These are phyloP conservation scores for Cryptocephalus primarius DNA, from an alignment of 2,888 invertebrate genomes.

Conservation along the genomic window DNA sequence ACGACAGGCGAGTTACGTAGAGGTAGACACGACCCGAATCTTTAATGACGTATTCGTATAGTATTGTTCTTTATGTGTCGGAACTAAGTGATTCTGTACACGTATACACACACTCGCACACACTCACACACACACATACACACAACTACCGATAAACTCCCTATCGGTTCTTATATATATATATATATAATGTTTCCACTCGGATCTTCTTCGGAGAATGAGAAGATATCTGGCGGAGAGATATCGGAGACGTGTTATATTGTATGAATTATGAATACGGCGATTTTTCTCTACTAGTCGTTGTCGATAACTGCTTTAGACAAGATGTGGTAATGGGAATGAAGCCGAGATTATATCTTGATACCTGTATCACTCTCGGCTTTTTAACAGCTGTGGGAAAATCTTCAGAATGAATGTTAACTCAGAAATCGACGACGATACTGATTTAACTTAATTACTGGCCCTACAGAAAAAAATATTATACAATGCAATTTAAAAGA, in stretches of 20 bases:
- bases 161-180: conserved; percentile 18
- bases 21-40: conserved; percentile 28
- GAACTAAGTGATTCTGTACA: conserved; percentile 31
- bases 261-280: conserved; percentile 21
- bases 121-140: conserved; percentile 8
- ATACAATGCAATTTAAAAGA: too few relatives aligned
- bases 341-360: not conserved
- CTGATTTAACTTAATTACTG: too few relatives aligned
- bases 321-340: conserved; percentile 4
- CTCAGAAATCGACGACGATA: too few relatives aligned
- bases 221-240: conserved; percentile 9
- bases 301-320: conserved; percentile 4
- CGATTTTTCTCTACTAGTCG: conserved; percentile 14
- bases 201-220: conserved; percentile 9
- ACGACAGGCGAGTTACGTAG: conserved; percentile 11
- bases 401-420: too few relatives aligned
- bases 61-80: conserved; percentile 33
- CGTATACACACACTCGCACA: conserved; percentile 17
- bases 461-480: too few relatives aligned
- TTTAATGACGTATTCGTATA: conserved; percentile 28
- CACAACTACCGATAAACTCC: conserved; percentile 21
- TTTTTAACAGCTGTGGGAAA: too few relatives aligned
- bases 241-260: conserved; percentile 9
- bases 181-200: conserved; percentile 2
- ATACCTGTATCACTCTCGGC: too few relatives aligned